Base-by-base conservation (phyloP, 2,113 vertebrate species). In the Anoplopoma fimbria region DNA sequence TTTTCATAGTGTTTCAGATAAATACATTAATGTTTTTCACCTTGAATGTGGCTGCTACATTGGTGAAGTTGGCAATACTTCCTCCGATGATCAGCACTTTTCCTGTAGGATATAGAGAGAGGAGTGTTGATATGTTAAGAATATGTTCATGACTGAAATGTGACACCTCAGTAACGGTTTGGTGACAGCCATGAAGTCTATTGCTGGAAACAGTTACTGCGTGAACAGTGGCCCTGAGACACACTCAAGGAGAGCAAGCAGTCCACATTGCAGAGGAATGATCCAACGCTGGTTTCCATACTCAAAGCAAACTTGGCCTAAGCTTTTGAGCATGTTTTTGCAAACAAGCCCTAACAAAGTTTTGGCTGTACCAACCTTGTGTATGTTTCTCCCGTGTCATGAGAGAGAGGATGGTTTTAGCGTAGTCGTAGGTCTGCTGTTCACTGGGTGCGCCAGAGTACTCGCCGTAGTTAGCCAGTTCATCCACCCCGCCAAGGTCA, bases 61-160 rank as follows among this genome's bases (percentile, higher is more conserved):
- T 99, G 64, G 98, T 99, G 89, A 99, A 99, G 93, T 99, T 99
- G 15, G 98, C 98, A 29, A 99, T 99, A 92, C 98, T 99, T 86
- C 98, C 98, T 42, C 98, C 98, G 0, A 99, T 99, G 90, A 99
- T 99, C 63, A 99, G 94, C 67, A 99, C 97, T 93, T 99, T 99
- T 69, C 98, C 98, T 99, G 87, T 1, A 67, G 33, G 60, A 53
- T 7, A 72, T 49, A 82, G 27, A 81, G 31, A 79, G 31, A 17
- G 8, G 42, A 29, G 68, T 9, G 55, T 40, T 53, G 42, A 33
- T 14, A 1, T 12, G 53, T 61, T 73, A 21, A 70, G 12, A 15
- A 77, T 7, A 76, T 40, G 58, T 42, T 58, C n/a, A 12, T 17
- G 36, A 69, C 7, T 57, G 74, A 90, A 79, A 89, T 40, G 4